Conservation (phyloP, 2,113 vertebrate genomes). For the Crotalus viridis region DNA sequence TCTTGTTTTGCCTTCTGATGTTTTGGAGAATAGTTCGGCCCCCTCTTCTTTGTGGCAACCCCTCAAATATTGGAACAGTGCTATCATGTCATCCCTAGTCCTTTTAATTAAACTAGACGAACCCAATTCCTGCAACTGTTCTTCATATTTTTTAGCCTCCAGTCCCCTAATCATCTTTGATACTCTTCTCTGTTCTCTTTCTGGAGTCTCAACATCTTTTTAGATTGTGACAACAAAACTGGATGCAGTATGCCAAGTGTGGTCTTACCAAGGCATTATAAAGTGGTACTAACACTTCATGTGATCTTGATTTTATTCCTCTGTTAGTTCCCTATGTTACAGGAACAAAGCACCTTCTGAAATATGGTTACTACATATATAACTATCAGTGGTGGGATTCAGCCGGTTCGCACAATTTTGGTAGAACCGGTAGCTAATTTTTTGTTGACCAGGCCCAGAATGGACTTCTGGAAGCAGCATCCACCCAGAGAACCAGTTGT, state of each 20-base stretch:
- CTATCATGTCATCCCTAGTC: neutral
- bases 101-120: neutral
- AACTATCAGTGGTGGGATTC: neutral
- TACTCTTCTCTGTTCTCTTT: neutral
- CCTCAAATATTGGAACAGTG: neutral
- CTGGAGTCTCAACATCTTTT: neutral
- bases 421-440: no score
- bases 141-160: neutral
- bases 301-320: neutral
- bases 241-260: neutral
- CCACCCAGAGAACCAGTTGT: no score
- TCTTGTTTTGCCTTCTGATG: neutral
- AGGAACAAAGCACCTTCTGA: neutral
- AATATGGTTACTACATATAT: neutral
- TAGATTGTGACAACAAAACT: neutral
- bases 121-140: neutral
- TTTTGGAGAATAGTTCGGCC: neutral
- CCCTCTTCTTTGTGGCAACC: neutral
- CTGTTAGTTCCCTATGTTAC: neutral
- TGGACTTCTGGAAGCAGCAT: no score
- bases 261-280: neutral
- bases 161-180: neutral
- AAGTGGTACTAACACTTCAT: neutral
- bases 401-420: no score
- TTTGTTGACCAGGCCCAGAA: no score